phyloP scores from a whole-genome alignment of 2,113 vertebrate species.

The Phocoena sinus region DNA sequence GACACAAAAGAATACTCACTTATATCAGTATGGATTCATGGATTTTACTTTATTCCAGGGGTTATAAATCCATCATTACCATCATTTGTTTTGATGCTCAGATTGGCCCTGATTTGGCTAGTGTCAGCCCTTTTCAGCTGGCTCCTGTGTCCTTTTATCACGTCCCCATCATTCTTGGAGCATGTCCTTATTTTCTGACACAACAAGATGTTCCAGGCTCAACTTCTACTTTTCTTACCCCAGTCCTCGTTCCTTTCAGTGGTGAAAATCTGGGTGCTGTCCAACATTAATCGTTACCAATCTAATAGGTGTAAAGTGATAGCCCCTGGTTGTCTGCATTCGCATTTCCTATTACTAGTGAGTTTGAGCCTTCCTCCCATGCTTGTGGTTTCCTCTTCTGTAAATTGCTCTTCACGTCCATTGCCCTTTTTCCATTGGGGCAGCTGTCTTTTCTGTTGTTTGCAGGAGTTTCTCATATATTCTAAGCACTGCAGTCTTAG shows the following conservation, averaged over 20 bases:
- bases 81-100: background rate
- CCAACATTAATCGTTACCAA: background rate
- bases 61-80: background rate
- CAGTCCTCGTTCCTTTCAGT: background rate
- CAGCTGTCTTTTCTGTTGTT: background rate
- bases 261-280: background rate
- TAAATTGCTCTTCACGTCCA: accelerated
- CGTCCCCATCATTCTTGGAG: background rate
- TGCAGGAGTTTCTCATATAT: background rate
- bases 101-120: background rate
- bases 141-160: background rate
- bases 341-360: background rate
- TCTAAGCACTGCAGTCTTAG: background rate
- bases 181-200: background rate
- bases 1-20: background rate
- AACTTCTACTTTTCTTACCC: background rate
- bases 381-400: background rate
- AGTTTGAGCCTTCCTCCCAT: background rate
- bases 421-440: background rate
- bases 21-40: background rate
- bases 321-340: background rate
- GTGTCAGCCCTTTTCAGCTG: background rate
- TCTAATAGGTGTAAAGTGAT: background rate
- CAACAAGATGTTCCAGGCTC: background rate
- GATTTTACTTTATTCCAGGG: background rate